A percentile compares a stretch with the other conserved stretches of the same genome.
Conservation (phyloP, 2,113 vertebrate species). For the Hucho hucho region DNA sequence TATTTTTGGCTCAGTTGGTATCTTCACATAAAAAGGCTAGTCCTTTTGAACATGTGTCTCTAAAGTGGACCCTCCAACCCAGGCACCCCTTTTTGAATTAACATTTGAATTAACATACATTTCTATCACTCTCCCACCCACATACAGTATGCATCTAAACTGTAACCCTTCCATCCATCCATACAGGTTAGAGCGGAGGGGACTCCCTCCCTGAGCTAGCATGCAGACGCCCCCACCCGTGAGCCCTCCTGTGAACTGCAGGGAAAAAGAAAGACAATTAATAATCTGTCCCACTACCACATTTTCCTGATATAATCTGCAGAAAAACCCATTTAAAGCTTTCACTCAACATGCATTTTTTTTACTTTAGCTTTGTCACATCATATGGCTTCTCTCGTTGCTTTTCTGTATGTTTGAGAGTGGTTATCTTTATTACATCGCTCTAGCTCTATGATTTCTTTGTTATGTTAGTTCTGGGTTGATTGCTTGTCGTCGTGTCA, state of each 20-base stretch:
- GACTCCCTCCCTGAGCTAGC: slow-evolving; percentile 79
- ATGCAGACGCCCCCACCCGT: slow-evolving; percentile 81
- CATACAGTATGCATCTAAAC: too few species aligned
- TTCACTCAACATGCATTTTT: slow-evolving; percentile 96
- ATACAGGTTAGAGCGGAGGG: slow-evolving; percentile 64
- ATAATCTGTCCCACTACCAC: slow-evolving; percentile 51
- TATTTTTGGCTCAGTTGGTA: slow-evolving; percentile 93
- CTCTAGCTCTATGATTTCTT: slow-evolving; percentile 76
- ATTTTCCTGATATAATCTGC: slow-evolving; percentile 75
- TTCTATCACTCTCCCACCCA: slow-evolving; percentile 33
- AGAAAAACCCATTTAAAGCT: slow-evolving; percentile 83
- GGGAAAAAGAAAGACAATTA: slow-evolving; percentile 67
- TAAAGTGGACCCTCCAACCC: slow-evolving; percentile 67
- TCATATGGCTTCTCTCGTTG: slow-evolving; percentile 87
- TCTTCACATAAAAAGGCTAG: slow-evolving; percentile 85
- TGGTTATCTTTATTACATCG: slow-evolving; percentile 70
- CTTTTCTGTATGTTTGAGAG: slow-evolving; percentile 61
- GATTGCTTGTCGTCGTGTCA: slow-evolving; percentile 56
- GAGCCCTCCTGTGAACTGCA: slow-evolving; percentile 76
- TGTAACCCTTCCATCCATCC: slow-evolving; percentile 20
- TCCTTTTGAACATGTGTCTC: slow-evolving; percentile 62
- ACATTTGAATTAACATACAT: slow-evolving; percentile 25
- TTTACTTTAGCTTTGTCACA: slow-evolving; percentile 78
- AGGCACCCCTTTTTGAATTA: neutral
- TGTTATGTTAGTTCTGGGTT: slow-evolving; percentile 66